Evolutionary conservation across 2,888 invertebrate genomes (phyloP), one percentile per base, ranked within the genome.

Genomic region (Lutraria lutraria): DNA sequence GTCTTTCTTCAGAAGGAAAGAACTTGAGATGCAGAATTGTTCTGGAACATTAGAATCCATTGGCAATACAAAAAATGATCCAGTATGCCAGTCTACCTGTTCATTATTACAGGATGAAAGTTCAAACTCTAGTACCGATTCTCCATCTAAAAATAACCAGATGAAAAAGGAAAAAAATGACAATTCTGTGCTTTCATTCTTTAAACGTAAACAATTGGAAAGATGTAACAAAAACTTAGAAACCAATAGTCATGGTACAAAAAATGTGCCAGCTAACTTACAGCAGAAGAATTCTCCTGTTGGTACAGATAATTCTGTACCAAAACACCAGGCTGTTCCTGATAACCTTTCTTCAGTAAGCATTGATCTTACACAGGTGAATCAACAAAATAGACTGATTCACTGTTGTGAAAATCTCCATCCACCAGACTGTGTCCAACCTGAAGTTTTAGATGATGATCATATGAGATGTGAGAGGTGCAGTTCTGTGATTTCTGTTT

Each of bases 391-490:
- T 76, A 8, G 13, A 13, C 29, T 34, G 19, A 34, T 34, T 76
- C 19, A 34, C 6, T 3, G 31, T 12, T 0, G 19, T 31, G 54
- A 16, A 8, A 34, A 82, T 21, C 25, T 12, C 0, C 60, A 34
- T 34, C 34, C 29, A 84, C n/a, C 60, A 16, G 84, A 34, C 12
- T 10, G 54, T 60, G 16, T 43, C 29, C 52, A 19, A 72, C 8
- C 15, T 53, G 60, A 56, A 34, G 16, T 72, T 56, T 21, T 84
- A 53, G 56, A 63, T 16, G 92, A 91, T 25, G 91, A 93, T 85
- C 88, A 89, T 81, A 87, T 90, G 84, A 63, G 89, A 21, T 99
- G 99, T 96, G 94, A 97, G 0, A 97, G 98, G 95, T 99, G 99
- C 96, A 97, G 97, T 52, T 97, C 97, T 95, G 97, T 96, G 90